A percentile compares a stretch with the other conserved stretches of the same genome.
These are phyloP conservation scores for Glossophaga mutica DNA, from an alignment of 2,797 vertebrate species.

Conservation along the genomic window DNA sequence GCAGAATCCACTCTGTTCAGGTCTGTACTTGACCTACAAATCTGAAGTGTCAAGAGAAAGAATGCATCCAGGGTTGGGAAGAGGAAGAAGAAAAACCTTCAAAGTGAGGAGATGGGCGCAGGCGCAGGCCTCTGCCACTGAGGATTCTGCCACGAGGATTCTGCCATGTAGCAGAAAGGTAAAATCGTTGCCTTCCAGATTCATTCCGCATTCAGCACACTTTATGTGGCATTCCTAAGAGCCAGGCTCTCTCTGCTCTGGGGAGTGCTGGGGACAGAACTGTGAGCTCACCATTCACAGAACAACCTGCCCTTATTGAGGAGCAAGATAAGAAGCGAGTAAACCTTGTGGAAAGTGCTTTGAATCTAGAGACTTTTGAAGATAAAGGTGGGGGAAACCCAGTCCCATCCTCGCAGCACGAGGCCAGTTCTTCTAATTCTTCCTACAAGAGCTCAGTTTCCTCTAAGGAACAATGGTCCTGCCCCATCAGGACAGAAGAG, in stretches of 20 bases:
- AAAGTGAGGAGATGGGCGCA: neutral
- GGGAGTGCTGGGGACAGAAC: neutral
- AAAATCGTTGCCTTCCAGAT: neutral
- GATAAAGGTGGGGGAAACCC: neutral
- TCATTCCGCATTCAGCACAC: neutral
- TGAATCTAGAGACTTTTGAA: constrained; percentile 19
- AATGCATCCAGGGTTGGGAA: neutral
- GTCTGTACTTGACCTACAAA: neutral
- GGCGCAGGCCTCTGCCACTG: neutral
- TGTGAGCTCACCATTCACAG: neutral
- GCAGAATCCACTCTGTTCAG: neutral
- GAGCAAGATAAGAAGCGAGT: neutral
- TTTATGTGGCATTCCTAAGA: neutral
- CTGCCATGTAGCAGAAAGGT: neutral
- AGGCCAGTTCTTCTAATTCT: neutral
- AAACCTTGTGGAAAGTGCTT: neutral
- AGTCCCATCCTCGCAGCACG: constrained; percentile 11
- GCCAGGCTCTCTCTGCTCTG: neutral
- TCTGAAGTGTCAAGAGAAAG: neutral
- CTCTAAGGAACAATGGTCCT: neutral
- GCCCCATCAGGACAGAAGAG: neutral
- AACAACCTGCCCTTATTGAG: neutral
- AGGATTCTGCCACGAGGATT: neutral
- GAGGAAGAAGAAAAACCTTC: neutral
- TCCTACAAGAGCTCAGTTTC: neutral